Conservation (phyloP, 2,888 invertebrate species). For the Colostygia pectinataria region DNA sequence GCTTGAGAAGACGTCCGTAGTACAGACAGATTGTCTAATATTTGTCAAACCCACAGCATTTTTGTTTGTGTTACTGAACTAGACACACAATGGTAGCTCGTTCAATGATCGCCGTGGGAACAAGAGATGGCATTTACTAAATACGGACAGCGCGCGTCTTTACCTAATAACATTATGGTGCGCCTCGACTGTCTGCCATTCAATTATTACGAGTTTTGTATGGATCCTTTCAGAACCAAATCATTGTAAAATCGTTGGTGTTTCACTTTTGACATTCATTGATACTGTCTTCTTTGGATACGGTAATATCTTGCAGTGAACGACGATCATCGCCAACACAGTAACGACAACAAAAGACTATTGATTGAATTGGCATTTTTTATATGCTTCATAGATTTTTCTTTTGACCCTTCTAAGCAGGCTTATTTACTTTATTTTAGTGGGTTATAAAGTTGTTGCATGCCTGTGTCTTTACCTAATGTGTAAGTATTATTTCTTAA, state of each 20-base stretch:
- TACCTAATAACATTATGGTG: slow-evolving; percentile 44
- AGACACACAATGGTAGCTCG: slow-evolving; percentile 53
- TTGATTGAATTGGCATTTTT: slow-evolving; percentile 22
- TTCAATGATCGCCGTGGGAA: slow-evolving; percentile 67
- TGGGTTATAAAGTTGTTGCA: too few species aligned
- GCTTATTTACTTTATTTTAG: too few species aligned
- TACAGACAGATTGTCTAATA: slow-evolving; percentile 5
- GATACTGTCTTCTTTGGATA: too few species aligned
- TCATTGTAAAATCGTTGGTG: slow-evolving; percentile 5
- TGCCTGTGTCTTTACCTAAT: too few species aligned
- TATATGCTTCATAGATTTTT: too few species aligned
- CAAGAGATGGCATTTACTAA: slow-evolving; percentile 56
- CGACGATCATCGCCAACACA: neutral
- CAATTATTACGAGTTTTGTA: slow-evolving; percentile 14
- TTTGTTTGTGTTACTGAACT: slow-evolving; percentile 56
- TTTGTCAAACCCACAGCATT: neutral
- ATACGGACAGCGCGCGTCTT: slow-evolving; percentile 43
- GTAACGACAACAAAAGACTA: slow-evolving; percentile 17
- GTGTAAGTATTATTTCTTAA: too few species aligned
- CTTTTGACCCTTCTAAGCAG: too few species aligned
- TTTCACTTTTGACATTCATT: neutral
- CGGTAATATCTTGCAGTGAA: neutral
- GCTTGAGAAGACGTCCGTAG: too few species aligned
- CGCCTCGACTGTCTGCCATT: neutral
- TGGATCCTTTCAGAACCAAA: slow-evolving; percentile 10